Conservation (phyloP, 2,888 invertebrate genomes). For the Bombylius discolor region DNA sequence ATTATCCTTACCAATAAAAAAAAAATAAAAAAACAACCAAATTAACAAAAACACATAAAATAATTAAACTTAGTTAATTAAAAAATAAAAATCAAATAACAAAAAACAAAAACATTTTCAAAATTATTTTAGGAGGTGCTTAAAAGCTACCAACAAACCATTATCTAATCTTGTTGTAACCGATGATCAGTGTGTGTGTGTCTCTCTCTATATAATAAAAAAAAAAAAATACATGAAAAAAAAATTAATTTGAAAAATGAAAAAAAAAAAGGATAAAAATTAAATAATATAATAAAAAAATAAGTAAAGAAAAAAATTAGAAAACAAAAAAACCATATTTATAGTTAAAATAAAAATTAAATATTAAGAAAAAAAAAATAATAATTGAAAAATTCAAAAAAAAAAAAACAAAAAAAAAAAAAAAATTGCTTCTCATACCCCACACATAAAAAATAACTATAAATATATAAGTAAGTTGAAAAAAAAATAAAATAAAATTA, state of each 20-base stretch:
- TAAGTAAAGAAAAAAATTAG: background rate
- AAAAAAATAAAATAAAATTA: too few species aligned
- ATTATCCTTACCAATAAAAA: background rate
- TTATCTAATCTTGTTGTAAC: constrained; percentile 14
- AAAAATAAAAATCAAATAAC: constrained; percentile 20
- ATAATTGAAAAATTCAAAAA: background rate
- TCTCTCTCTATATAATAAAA: constrained; percentile 13
- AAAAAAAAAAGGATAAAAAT: background rate
- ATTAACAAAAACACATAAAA: constrained; percentile 13
- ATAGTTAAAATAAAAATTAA: background rate
- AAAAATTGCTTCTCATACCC: background rate
- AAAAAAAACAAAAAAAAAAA: too few species aligned
- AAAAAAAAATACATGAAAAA: constrained; percentile 1
- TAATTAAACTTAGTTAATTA: constrained; percentile 19
- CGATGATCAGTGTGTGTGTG: constrained; percentile 22
- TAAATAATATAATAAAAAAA: background rate
- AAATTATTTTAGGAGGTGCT: constrained; percentile 9
- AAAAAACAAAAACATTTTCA: constrained; percentile 7
- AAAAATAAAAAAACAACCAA: constrained; percentile 5
- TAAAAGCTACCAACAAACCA: constrained; percentile 3
- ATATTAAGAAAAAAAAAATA: background rate
- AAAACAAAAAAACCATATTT: background rate
- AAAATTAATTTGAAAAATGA: background rate
- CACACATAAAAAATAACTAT: too few species aligned
- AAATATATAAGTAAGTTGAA: too few species aligned